Evolutionary conservation across 1,140 invertebrate species (phyloP).

Genomic region (Orchesella cincta): DNA sequence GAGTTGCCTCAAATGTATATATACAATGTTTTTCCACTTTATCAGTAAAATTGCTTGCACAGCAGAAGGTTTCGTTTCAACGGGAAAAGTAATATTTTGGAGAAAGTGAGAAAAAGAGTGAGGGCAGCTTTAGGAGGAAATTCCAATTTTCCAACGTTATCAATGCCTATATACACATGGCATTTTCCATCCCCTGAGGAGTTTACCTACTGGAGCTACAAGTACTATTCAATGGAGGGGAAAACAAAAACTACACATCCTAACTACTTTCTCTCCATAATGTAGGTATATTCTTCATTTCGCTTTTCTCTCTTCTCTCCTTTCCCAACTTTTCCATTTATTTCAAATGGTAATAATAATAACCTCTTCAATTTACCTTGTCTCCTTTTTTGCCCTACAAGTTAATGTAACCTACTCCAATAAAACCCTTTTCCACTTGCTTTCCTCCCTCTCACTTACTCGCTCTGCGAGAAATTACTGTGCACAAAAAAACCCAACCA

Average conservation of each 20-base stretch:
- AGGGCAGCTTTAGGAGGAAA: neutral
- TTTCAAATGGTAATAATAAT: constrained; percentile 13
- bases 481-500: no score
- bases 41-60: no score
- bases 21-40: no score
- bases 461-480: no score
- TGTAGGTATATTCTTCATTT: neutral
- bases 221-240: neutral
- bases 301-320: neutral
- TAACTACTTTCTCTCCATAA: neutral
- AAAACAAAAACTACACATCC: neutral
- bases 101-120: neutral
- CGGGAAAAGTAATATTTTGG: no score
- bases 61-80: no score
- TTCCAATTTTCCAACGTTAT: constrained; percentile 5
- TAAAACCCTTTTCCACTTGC: no score
- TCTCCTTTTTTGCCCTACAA: no score
- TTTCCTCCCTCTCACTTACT: no score
- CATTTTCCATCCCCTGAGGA: neutral
- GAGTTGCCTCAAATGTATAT: no score
- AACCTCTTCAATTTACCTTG: neutral
- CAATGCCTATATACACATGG: neutral
- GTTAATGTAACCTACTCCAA: no score
- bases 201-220: neutral
- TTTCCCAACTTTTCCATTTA: constrained; percentile 12